phyloP scores from a whole-genome alignment of 2,797 vertebrate species.

The Squalus acanthias region DNA sequence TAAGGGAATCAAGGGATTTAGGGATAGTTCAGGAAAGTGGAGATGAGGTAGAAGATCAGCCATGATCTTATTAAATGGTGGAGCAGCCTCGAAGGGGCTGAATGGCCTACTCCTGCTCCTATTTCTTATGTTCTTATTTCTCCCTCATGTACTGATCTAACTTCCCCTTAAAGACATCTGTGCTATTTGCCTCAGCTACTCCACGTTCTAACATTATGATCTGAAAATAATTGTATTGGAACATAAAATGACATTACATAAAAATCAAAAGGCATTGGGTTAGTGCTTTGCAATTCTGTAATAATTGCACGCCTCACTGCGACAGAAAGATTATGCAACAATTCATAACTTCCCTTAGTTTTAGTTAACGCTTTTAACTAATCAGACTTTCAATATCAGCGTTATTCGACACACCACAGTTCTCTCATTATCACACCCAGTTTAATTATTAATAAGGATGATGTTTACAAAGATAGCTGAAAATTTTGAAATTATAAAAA shows the following conservation, averaged over 20 bases:
- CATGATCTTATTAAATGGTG: no score
- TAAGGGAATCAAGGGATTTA: no score
- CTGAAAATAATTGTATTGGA: background rate
- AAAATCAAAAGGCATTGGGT: background rate
- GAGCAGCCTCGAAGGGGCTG: no score
- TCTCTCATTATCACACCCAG: background rate
- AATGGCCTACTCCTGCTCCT: no score
- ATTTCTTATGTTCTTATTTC: no score
- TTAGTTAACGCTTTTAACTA: background rate
- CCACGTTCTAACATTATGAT: background rate
- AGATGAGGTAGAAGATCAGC: no score
- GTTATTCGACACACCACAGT: background rate
- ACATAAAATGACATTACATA: background rate
- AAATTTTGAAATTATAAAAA: background rate
- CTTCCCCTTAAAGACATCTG: background rate
- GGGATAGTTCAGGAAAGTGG: no score
- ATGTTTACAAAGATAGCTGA: background rate
- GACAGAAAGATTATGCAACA: background rate
- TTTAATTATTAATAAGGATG: background rate
- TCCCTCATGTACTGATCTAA: background rate
- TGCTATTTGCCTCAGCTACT: background rate
- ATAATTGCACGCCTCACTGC: background rate
- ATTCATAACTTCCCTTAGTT: conserved; percentile 2
- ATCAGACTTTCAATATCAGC: background rate
- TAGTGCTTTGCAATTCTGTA: background rate